Conservation (phyloP, 2,113 vertebrate species). For the Pogonocichla stellata region DNA sequence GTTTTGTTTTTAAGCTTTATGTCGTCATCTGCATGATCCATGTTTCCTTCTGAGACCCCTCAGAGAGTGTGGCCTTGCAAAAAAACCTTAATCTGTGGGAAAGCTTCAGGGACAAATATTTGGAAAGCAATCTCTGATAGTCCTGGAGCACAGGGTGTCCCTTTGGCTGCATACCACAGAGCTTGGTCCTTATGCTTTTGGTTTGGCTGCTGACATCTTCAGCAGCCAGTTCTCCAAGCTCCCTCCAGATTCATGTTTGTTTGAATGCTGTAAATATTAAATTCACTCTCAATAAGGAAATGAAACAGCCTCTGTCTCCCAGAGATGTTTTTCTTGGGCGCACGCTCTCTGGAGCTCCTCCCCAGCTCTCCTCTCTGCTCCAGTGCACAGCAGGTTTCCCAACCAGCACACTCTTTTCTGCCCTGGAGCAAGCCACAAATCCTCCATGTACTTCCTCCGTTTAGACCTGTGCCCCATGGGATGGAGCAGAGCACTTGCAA, state of each 20-base stretch:
- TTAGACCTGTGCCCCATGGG: background rate
- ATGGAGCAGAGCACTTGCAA: background rate
- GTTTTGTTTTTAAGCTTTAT: background rate
- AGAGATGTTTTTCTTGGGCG: slow-evolving; percentile 4
- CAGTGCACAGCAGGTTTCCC: background rate
- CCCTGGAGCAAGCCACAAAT: background rate
- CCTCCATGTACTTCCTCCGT: background rate
- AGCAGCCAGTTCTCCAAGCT: background rate
- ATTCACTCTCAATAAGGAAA: slow-evolving; percentile 40
- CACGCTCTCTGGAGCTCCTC: background rate
- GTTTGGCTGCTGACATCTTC: background rate
- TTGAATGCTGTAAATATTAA: background rate
- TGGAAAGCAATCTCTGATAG: background rate
- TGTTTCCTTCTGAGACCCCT: background rate
- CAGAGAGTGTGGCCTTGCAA: background rate
- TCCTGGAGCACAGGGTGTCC: background rate
- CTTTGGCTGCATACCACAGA: background rate
- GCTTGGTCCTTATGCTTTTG: background rate
- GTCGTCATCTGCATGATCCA: background rate
- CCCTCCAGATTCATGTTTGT: background rate
- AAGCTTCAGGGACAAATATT: slow-evolving; percentile 2
- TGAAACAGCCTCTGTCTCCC: background rate
- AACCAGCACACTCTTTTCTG: background rate
- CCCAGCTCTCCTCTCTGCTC: background rate
- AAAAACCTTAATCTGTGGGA: background rate